phyloP scores from a whole-genome alignment of 2,888 invertebrate genomes.

The Melipona beecheii region DNA sequence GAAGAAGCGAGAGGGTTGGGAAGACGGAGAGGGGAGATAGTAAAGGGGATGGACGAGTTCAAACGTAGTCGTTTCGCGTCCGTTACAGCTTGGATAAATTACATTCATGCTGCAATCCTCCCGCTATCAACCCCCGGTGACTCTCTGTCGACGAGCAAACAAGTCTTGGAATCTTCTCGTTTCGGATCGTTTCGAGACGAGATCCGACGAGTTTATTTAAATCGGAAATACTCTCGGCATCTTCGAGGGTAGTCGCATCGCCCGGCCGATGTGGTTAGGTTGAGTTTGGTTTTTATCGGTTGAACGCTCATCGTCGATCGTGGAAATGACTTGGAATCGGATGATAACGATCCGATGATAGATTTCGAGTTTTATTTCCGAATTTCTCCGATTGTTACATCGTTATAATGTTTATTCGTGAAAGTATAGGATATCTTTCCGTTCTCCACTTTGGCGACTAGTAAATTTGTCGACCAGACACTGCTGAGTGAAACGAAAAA shows the following conservation, averaged over 20 bases:
- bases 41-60: conserved; percentile 70
- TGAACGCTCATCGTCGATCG: conserved; percentile 41
- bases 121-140: background rate
- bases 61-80: conserved; percentile 79
- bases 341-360: no score
- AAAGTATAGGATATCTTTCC: no score
- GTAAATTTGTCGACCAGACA: no score
- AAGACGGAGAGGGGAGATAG: conserved; percentile 15
- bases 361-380: no score
- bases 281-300: no score
- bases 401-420: no score
- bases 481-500: no score
- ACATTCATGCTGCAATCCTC: conserved; percentile 76
- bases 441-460: no score
- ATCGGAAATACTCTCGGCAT: conserved; percentile 75
- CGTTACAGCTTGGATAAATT: conserved; percentile 78
- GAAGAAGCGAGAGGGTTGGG: background rate
- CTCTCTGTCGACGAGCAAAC: conserved; percentile 49
- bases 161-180: conserved; percentile 44
- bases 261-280: no score
- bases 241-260: conserved; percentile 27
- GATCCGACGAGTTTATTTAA: conserved; percentile 75
- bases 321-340: background rate
- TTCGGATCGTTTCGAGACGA: conserved; percentile 66
- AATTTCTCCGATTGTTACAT: no score